Evolutionary conservation across 1,140 invertebrate genomes (phyloP).

Genomic region (Cyrtorhinus lividipennis): DNA sequence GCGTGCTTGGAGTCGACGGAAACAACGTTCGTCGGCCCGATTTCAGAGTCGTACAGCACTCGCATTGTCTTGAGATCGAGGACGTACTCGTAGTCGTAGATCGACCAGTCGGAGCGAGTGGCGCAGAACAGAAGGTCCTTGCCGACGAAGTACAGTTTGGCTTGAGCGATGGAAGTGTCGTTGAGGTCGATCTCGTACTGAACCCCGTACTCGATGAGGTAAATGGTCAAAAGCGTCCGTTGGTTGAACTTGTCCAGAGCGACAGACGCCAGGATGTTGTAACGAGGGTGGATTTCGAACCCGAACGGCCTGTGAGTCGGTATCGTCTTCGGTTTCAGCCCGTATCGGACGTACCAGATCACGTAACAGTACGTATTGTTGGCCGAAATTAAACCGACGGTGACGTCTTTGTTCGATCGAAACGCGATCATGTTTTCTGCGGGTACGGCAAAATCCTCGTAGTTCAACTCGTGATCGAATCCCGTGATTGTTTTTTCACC

Average conservation of each 20-base stretch:
- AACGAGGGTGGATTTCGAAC: slow-evolving; percentile 2
- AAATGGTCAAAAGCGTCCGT: background rate
- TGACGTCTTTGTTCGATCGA: slow-evolving; percentile 10
- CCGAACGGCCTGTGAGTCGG: slow-evolving; percentile 9
- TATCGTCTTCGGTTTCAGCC: background rate
- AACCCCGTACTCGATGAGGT: slow-evolving; percentile 4
- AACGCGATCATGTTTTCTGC: slow-evolving; percentile 3
- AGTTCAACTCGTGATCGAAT: background rate
- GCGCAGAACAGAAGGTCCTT: slow-evolving; percentile 6
- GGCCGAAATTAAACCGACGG: background rate
- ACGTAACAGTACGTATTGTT: slow-evolving; percentile 1
- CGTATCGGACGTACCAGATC: slow-evolving; percentile 7
- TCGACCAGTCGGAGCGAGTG: background rate
- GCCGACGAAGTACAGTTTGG: slow-evolving; percentile 10
- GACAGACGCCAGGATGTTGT: slow-evolving; percentile 10
- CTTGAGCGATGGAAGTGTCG: slow-evolving; percentile 9
- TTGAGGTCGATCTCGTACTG: slow-evolving; percentile 11
- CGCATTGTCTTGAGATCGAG: slow-evolving; percentile 7
- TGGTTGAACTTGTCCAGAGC: slow-evolving; percentile 10
- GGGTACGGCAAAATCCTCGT: slow-evolving; percentile 5
- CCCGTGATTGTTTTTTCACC: slow-evolving; percentile 7
- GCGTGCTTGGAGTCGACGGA: slow-evolving; percentile 10
- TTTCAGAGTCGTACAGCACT: slow-evolving; percentile 9
- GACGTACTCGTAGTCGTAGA: slow-evolving; percentile 4
- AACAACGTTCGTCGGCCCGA: slow-evolving; percentile 5